These are phyloP conservation scores for Pachyramphus minor DNA, from an alignment of 2,113 vertebrate species.

Conservation along the genomic window DNA sequence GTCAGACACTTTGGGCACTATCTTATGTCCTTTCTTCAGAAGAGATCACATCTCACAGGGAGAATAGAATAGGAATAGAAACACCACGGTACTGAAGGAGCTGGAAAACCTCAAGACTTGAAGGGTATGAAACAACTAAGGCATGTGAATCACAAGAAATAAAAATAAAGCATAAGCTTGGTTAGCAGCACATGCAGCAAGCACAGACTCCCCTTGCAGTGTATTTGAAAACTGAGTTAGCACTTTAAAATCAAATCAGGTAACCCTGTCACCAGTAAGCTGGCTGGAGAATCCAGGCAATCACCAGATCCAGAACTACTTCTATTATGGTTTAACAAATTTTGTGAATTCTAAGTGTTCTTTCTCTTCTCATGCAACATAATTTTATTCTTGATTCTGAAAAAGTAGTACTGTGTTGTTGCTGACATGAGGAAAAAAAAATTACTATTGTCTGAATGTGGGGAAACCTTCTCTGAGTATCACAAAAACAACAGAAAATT, in stretches of 20 bases:
- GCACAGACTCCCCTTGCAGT: neutral
- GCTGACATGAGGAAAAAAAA: neutral
- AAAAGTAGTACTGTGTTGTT: neutral
- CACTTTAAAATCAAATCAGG: neutral
- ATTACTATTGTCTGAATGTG: neutral
- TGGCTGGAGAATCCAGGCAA: neutral
- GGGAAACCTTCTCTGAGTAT: neutral
- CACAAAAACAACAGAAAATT: neutral
- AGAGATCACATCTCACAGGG: neutral
- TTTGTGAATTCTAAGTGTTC: neutral
- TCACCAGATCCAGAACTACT: neutral
- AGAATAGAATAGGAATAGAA: neutral
- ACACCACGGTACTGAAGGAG: neutral
- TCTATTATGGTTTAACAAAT: neutral
- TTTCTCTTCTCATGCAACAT: neutral
- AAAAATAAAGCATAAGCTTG: neutral
- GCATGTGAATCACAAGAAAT: neutral
- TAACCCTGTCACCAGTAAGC: neutral
- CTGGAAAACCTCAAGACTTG: neutral
- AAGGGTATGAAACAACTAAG: neutral
- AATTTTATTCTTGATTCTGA: neutral
- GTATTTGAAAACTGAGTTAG: neutral
- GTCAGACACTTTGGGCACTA: neutral
- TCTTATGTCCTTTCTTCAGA: neutral
- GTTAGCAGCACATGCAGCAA: neutral